These are phyloP conservation scores for Enteromius thamalakanensis DNA, from an alignment of 2,797 vertebrate species.

Conservation along the genomic window DNA sequence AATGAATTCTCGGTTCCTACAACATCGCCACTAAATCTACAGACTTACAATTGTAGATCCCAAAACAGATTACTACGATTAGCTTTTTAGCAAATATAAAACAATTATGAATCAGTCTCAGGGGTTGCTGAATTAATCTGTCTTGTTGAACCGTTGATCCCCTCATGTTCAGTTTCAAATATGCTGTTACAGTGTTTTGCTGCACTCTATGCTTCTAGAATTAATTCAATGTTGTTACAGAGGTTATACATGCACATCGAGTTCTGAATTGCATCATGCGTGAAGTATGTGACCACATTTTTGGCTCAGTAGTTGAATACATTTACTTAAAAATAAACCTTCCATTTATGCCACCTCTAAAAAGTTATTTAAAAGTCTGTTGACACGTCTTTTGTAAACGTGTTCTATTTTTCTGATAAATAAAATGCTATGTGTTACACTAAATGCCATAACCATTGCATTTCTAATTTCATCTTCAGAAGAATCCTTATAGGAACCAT, in stretches of 20 bases:
- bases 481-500: background rate
- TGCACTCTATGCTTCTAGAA: background rate
- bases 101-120: no score
- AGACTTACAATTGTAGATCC: background rate
- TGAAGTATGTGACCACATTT: background rate
- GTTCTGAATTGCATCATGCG: background rate
- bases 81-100: background rate
- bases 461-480: background rate
- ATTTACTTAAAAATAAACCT: background rate
- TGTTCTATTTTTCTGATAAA: background rate
- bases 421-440: background rate
- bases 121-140: background rate
- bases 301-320: background rate
- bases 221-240: conserved; percentile 5
- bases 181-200: background rate
- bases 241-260: background rate
- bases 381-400: background rate
- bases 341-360: background rate
- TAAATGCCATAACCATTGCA: background rate
- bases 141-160: background rate
- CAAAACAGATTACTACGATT: background rate
- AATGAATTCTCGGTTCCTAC: background rate
- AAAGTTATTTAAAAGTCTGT: background rate
- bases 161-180: background rate
- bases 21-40: background rate